Base-by-base conservation (phyloP, 2,797 vertebrate species). In the Mormyrus hasselquistii region DNA sequence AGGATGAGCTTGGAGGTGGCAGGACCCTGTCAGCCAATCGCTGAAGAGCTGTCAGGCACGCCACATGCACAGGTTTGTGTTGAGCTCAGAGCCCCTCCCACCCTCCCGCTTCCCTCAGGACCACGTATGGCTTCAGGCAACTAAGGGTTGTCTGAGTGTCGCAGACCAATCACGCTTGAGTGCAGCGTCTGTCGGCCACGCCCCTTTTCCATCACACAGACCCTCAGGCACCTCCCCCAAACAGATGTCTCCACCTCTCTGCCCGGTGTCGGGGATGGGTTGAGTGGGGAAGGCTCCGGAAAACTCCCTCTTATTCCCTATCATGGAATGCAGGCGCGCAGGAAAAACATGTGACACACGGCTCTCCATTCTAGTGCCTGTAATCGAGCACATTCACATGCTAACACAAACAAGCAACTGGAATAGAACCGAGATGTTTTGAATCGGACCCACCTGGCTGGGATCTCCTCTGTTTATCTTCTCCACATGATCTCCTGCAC, bases 121-220 rank as follows among this genome's bases (percentile, higher is more conserved):
- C 22, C 87, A 9, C 50, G 44, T 50, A 50, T 38, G 79, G 38
- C 89, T 62, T 88, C 86, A 73, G 91, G 57, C 91, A 90, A 87
- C 90, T 91, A 89, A 90, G 89, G 90, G 90, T 91, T 86, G 90
- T 91, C 84, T 91, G 52, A 87, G 90, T 90, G 89, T 8, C 29
- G 87, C 90, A 88, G 83, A 90, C 88, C 86, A 57, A 85, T 90
- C 73, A 87, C 50, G 22, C 91, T 88, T 90, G 88, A 89, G 89
- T 89, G 57, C 52, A 90, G 69, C 90, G 88, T 89, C 65, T 88
- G 88, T 87, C 34, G 41, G 49, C 83, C 84, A 53, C 87, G 25
- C 76, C 87, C 88, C 86, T 52, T 57, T 59, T 57, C 41, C 29
- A 29, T 29, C 69, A 29, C 53, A 49, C 82, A 69, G 41, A 14